Evolutionary conservation across 2,113 vertebrate species (phyloP).

Genomic region (Myrmophylax atrothorax): DNA sequence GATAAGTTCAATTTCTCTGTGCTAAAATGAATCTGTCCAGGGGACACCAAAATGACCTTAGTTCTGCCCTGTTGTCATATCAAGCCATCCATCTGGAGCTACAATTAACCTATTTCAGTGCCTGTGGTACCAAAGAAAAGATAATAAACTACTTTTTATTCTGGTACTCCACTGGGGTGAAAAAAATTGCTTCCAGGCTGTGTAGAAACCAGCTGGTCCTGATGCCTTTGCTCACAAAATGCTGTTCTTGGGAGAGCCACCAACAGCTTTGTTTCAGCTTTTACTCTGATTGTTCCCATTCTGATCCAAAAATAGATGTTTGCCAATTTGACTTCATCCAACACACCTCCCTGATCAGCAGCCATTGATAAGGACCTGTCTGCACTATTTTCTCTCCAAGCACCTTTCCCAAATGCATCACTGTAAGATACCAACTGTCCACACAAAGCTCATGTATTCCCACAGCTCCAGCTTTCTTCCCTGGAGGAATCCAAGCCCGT

Average conservation of each 20-base stretch:
- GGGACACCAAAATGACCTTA: neutral
- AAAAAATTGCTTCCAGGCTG: neutral
- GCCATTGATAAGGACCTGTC: neutral
- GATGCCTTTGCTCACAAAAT: neutral
- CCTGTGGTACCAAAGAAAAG: neutral
- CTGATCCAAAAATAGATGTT: neutral
- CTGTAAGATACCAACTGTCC: too few relatives aligned
- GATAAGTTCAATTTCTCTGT: neutral
- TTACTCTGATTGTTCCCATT: neutral
- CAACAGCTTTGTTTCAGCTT: neutral
- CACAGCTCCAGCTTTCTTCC: neutral
- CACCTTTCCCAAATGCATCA: neutral
- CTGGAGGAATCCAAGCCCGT: neutral
- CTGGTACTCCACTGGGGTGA: neutral
- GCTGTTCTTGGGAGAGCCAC: neutral
- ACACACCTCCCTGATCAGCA: neutral
- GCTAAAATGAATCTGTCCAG: neutral
- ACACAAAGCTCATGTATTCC: accelerated
- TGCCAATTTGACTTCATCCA: neutral
- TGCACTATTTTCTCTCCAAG: neutral
- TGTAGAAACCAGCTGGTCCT: neutral
- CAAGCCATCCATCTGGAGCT: neutral
- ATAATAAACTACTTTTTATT: neutral
- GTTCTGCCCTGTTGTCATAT: neutral
- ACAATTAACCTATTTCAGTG: neutral